phyloP scores from a whole-genome alignment of 2,888 invertebrate genomes.

The Synergus itoensis region DNA sequence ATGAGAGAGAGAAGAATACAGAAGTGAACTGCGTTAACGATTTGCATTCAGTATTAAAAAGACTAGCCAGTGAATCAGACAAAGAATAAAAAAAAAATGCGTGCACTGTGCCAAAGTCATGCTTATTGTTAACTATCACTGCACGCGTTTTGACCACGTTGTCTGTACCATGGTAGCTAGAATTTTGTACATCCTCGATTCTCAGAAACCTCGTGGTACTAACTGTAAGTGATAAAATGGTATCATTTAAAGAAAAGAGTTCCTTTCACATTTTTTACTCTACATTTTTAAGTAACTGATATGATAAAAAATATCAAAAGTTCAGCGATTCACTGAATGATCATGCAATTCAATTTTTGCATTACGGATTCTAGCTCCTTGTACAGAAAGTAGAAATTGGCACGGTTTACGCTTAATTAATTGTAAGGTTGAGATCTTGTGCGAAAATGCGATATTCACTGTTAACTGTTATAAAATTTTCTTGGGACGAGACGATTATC shows the following conservation, averaged over 20 bases:
- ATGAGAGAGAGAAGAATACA: slow-evolving; percentile 1
- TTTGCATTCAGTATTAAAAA: slow-evolving; percentile 38
- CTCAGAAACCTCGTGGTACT: neutral
- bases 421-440: slow-evolving; percentile 11
- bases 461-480: slow-evolving; percentile 61
- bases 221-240: neutral
- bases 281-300: slow-evolving; percentile 12
- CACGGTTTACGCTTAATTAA: slow-evolving; percentile 31
- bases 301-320: neutral
- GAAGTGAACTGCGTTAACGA: slow-evolving; percentile 22
- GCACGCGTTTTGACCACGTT: slow-evolving; percentile 2
- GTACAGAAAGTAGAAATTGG: slow-evolving; percentile 15
- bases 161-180: neutral
- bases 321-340: neutral
- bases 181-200: slow-evolving; percentile 2
- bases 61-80: slow-evolving; percentile 17
- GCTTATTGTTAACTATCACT: slow-evolving; percentile 2
- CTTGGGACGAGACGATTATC: neutral
- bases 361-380: neutral
- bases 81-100: slow-evolving; percentile 14
- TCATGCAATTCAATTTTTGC: neutral
- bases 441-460: slow-evolving; percentile 47
- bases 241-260: slow-evolving; percentile 5
- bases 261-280: slow-evolving; percentile 21
- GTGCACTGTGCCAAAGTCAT: slow-evolving; percentile 30